Base-by-base conservation (phyloP, 2,113 vertebrate genomes). In the Laterallus jamaicensis region DNA sequence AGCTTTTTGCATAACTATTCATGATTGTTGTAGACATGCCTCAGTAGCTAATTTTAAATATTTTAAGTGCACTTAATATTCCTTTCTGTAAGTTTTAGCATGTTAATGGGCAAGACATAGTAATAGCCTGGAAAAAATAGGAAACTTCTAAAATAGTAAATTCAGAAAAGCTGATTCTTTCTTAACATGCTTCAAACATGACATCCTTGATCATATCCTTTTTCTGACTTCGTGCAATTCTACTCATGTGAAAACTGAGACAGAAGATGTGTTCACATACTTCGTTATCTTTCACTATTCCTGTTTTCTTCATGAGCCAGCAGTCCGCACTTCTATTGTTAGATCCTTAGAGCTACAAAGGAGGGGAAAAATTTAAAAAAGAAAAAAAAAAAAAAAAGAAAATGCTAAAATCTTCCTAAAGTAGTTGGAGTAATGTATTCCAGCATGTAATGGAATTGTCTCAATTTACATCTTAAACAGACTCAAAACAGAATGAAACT, bases 401-500 rank as follows among this genome's bases (percentile, higher is more conserved):
- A n/a, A 52, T 66, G 12, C 82, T 31, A 66, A 74, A 39, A 49
- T 42, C 42, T 52, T 86, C 39, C 82, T 49, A 40, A 71, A 59
- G 52, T 28, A 64, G 9, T 60, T 50, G 17, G 50, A 31, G 28
- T 82, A 32, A 52, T 78, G 8, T 40, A 63, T 87, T 96, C 60
- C 44, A 83, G 25, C 25, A 73, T 82, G 91, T 96, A 93, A 96
- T 62, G 75, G 64, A 67, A 16, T 79, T 94, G 52, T 92, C n/a
- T 91, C 71, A 37, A 81, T 92, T 96, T 96, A n/a, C 92, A 31
- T 94, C 66, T 91, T 64, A n/a, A 59, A 79, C 96, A 99, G 99
- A 99, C 99, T 47, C 99, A 99, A 88, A 99, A 99, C 97, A 98
- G 99, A 92, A 99, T 99, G 99, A 99, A 99, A 96, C 97, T 99